These are phyloP conservation scores for Papio anubis DNA, from an alignment of 2,113 vertebrate species.

Conservation along the genomic window DNA sequence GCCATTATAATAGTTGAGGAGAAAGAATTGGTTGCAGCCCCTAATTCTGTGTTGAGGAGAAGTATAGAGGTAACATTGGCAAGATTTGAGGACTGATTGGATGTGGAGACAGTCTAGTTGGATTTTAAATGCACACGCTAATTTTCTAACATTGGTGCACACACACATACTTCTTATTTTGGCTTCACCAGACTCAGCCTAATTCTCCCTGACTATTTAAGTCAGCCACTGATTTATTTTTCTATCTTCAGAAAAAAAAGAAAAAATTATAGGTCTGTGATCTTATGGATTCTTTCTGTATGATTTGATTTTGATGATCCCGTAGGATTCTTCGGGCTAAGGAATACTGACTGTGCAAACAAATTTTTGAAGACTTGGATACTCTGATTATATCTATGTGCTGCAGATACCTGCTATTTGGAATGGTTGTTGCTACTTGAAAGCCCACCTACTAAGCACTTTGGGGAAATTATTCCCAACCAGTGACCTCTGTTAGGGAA, in stretches of 20 bases:
- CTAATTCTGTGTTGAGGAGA: not conserved
- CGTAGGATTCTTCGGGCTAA: slow-evolving; percentile 36
- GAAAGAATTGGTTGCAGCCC: not conserved
- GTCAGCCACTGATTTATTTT: slow-evolving; percentile 24
- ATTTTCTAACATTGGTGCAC: not conserved
- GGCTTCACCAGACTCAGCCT: not conserved
- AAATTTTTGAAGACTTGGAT: slow-evolving; percentile 30
- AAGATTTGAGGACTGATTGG: not conserved
- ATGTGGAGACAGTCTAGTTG: not conserved
- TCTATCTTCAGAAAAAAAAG: not conserved
- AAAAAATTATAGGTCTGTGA: not conserved
- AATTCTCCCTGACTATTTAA: not conserved
- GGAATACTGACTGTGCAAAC: slow-evolving; percentile 33
- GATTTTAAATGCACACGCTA: not conserved
- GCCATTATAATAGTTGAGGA: not conserved
- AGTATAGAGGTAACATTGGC: not conserved
- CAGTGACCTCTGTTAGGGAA: slow-evolving; percentile 38
- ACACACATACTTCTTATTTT: not conserved
- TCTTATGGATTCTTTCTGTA: slow-evolving; percentile 24
- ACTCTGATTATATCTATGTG: not conserved
- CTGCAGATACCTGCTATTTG: not conserved
- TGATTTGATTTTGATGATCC: slow-evolving; percentile 41
- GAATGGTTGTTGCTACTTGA: slow-evolving; percentile 28
- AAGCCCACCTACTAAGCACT: slow-evolving; percentile 27
- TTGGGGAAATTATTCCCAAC: slow-evolving; percentile 31